These are phyloP conservation scores for Holothuria leucospilota DNA, from an alignment of 53 echinoderm and acorn worm species.

Conservation along the genomic window DNA sequence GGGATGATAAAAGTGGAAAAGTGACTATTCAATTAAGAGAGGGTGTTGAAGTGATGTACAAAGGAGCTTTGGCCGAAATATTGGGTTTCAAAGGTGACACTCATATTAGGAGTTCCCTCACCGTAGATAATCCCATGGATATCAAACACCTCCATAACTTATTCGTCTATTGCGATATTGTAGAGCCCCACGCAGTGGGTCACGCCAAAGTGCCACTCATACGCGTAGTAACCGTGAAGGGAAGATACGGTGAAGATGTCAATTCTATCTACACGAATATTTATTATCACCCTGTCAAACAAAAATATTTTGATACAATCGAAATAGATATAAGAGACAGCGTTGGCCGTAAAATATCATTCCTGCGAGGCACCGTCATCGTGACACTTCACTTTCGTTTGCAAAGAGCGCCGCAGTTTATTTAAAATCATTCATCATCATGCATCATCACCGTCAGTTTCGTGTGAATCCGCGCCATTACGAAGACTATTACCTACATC, in stretches of 20 bases:
- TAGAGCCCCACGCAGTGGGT: neutral
- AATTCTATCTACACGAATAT: conserved; percentile 9
- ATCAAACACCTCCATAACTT: neutral
- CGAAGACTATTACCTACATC: neutral
- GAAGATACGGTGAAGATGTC: conserved; percentile 51
- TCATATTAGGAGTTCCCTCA: neutral
- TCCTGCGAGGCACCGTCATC: conserved; percentile 67
- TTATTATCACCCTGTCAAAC: conserved; percentile 36
- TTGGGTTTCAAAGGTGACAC: neutral
- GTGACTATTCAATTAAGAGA: neutral
- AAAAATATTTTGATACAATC: no score
- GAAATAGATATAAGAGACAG: no score
- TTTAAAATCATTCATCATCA: neutral
- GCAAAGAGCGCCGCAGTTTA: neutral
- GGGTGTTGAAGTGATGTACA: neutral
- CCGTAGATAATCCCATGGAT: neutral
- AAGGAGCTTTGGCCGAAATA: neutral
- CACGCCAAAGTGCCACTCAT: neutral
- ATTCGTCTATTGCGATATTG: neutral
- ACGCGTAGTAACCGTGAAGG: neutral
- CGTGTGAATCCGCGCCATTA: neutral
- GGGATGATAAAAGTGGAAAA: neutral
- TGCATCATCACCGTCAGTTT: neutral
- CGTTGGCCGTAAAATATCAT: conserved; percentile 50
- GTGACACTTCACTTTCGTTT: conserved; percentile 40